Evolutionary conservation across 2,113 vertebrate genomes (phyloP), one percentile per base, ranked within the genome.

Genomic region (Lepidothrix coronata): DNA sequence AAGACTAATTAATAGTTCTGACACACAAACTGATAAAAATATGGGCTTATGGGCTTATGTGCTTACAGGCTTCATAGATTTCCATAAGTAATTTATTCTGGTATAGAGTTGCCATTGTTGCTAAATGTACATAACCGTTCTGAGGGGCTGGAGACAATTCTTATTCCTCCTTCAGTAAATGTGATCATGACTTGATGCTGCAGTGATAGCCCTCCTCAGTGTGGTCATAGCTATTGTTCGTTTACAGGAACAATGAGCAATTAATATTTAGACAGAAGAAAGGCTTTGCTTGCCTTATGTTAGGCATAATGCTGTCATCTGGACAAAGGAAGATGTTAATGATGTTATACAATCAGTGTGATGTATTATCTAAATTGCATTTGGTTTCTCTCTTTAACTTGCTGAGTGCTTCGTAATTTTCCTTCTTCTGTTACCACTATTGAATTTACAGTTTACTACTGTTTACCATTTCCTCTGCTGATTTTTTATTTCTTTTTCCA

Each of bases 301-400:
- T 88, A 5, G 1, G 24, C 41, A 57, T 68, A 59, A 74, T 12
- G 21, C n/a, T 66, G 41, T 63, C 70, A 80, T 16, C 48, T 88
- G 68, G 68, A 88, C 35, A 86, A 91, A 80, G 68, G 14, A 75
- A 77, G 37, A 81, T 20, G 30, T 71, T 95, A 59, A 74, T 91
- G 39, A 23, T 83, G 17, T 77, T 88, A 74, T 31, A 48, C 25
- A 70, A 46, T 43, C 74, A 77, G 31, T 0, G 0, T 31, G 12
- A 71, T 71, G 67, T 28, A 54, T 70, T 88, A 84, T 57, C 59
- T 71, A 52, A 88, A 51, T 23, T 0, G 0, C 25, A 61, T 94
- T 94, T 20, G 6, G 22, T 82, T 92, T 89, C 77, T 70, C 61
- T 71, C 57, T 92, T 88, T 95, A 74, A 88, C 88, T 80, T 93